Base-by-base conservation (phyloP, 1,140 invertebrate genomes). In the Diachasma alloeum region DNA sequence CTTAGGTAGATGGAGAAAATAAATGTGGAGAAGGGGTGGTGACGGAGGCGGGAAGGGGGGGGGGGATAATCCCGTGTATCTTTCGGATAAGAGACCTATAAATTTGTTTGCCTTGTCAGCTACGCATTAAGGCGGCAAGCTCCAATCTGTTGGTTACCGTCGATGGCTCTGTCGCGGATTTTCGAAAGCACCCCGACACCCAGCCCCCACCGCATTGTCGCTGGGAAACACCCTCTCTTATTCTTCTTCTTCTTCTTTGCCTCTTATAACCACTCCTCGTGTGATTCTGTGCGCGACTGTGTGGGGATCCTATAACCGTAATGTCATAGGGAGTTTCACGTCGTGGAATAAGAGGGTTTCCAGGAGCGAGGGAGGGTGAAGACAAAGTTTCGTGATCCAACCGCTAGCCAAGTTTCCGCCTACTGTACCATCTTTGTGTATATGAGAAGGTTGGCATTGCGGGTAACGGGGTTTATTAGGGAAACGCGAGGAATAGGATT, bases 91-190 rank as follows among this genome's bases (percentile, higher is more conserved):
- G 87, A 88, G 86, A 88, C 82, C 87, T 87, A 89, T 89, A 89
- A 89, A 88, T 89, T 89, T 87, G 88, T 89, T 89, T 88, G 85
- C 70, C 83, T 82, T 88, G 87, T 88, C 88, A 87, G 83, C 83
- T 79, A 72, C 79, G 84, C 84, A 87, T 88, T 88, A 87, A 88
- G 86, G 84, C 83, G 68, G 67, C 81, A 86, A 86, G 85, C 85
- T 87, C 87, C 87, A 86, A 87, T 87, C 85, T 63, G 59, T 63
- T 63, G 59, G 59, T 63, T 63, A 63, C 59, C 59, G 59, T 31
- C 59, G 59, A 63, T 63, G 59, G 22, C 24, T 26, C 22, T 63
- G 59, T 63, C 59, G 59, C 24, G 59, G 59, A 63, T 63, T 63
- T 63, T 63, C 48, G 15, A 53, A 53, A 53, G 48, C 48, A 53